Evolutionary conservation across 2,888 invertebrate species (phyloP).

Genomic region (Agelastica alni): DNA sequence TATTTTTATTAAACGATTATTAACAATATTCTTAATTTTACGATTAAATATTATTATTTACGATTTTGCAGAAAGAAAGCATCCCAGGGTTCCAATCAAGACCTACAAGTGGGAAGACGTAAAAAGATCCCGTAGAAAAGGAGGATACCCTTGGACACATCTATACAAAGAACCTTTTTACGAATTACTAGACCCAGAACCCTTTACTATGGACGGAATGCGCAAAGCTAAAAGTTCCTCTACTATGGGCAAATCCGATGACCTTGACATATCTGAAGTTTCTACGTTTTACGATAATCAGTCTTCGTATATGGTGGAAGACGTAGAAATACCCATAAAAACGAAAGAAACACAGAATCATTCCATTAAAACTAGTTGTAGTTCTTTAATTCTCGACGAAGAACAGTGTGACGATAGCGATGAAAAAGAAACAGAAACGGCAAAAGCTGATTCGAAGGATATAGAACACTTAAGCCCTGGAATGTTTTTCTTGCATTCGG

Average conservation of each 20-base stretch:
- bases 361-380: constrained; percentile 31
- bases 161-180: constrained; percentile 66
- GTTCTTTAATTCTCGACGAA: constrained; percentile 31
- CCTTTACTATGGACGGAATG: constrained; percentile 49
- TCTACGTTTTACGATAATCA: constrained; percentile 22
- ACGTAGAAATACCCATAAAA: constrained; percentile 11
- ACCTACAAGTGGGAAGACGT: constrained; percentile 85
- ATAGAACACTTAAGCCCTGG: constrained; percentile 30
- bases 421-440: constrained; percentile 10
- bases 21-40: not conserved
- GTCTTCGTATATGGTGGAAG: constrained; percentile 9
- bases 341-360: constrained; percentile 25
- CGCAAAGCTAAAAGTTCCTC: constrained; percentile 44
- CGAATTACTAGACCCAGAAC: constrained; percentile 54
- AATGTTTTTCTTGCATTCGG: constrained; percentile 44
- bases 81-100: constrained; percentile 72
- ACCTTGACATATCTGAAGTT: constrained; percentile 38
- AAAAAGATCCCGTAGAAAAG: constrained; percentile 68
- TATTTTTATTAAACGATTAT: not conserved
- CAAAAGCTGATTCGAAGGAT: constrained; percentile 28
- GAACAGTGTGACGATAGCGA: constrained; percentile 10
- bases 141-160: constrained; percentile 82
- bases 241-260: constrained; percentile 35
- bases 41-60: constrained; percentile 13
- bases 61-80: constrained; percentile 48